Percentiles rank a stretch among this genome's conserved stretches.
Evolutionary conservation across 1,140 invertebrate species (phyloP).

Genomic region (Aphis gossypii): DNA sequence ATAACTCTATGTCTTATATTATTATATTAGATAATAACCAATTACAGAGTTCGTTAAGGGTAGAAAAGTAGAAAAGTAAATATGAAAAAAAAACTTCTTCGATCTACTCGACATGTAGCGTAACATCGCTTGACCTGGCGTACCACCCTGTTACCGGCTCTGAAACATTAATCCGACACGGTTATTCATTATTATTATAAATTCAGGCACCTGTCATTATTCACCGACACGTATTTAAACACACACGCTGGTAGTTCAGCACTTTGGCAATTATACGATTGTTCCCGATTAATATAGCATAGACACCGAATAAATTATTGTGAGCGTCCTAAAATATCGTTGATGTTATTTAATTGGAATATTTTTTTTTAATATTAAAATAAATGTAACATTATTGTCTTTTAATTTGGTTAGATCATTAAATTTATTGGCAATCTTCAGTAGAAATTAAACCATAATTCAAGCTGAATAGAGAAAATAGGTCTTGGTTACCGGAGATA

Average conservation of each 20-base stretch:
- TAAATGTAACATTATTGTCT: background rate
- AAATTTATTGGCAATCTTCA: background rate
- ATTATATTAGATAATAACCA: slow-evolving; percentile 3
- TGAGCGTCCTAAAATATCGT: background rate
- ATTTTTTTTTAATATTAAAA: background rate
- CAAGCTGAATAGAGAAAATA: slow-evolving; percentile 32
- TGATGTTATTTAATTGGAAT: background rate
- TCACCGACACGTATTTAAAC: slow-evolving; percentile 48
- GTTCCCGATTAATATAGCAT: slow-evolving; percentile 25
- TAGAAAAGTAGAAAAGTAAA: slow-evolving; percentile 20
- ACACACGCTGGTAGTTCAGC: background rate
- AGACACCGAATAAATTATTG: background rate
- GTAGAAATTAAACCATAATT: background rate
- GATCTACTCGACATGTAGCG: slow-evolving; percentile 5
- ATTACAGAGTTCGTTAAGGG: background rate
- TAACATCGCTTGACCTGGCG: slow-evolving; percentile 51
- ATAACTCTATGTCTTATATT: background rate
- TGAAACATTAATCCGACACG: slow-evolving; percentile 56
- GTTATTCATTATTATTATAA: slow-evolving; percentile 52
- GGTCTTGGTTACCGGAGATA: slow-evolving; percentile 33
- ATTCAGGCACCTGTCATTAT: slow-evolving; percentile 49
- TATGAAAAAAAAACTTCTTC: slow-evolving; percentile 23
- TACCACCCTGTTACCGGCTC: slow-evolving; percentile 57
- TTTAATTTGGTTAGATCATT: background rate
- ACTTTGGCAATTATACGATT: slow-evolving; percentile 16